Base-by-base conservation (phyloP, 1,140 invertebrate species). In the Papilio glaucus region DNA sequence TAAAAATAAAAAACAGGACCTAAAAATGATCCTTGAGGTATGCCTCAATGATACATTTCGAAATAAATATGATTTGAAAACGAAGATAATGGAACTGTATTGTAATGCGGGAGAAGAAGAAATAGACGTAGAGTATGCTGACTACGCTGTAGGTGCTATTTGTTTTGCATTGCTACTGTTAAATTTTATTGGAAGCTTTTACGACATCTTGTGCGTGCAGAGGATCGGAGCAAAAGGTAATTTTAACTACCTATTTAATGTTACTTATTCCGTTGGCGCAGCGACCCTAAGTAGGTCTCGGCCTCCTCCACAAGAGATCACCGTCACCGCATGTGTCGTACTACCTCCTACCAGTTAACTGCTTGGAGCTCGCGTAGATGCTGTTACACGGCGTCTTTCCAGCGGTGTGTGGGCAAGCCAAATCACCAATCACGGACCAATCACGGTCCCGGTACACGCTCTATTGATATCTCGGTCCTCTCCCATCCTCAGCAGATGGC, bases 41-140 rank as follows among this genome's bases (percentile, higher is more conserved):
- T 85, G 79, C 72, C 63, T 83, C 5, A 85, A 85, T 57, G 61
- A 81, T 18, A 73, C 79, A 18, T 24, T 83, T 2, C 75, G 67
- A 57, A 67, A 49, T 13, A 71, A 82, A 1, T 81, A 81, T 12
- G 26, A 67, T 53, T 71, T 83, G 24, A 79, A 78, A 65, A 62
- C 77, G 4, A 82, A 26, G 72, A 33, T 87, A 5, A 18, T 76
- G 7, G 57, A 57, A 7, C 10, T 72, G 10, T 79, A 45, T 9
- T 80, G 79, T 67, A 74, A 71, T 4, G 74, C 45, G 9, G 26
- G 49, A 7, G 72, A 79, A 42, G 72, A 79, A 0, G 60, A 49
- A 5, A 53, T 63, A 0, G 5, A 71, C 9, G 65, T 82, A 29
- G 72, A 81, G 15, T 13, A 8, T 12, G 53, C 45, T 29, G 82